These are phyloP conservation scores for Piprites chloris DNA, from an alignment of 2,113 vertebrate species.

Conservation along the genomic window DNA sequence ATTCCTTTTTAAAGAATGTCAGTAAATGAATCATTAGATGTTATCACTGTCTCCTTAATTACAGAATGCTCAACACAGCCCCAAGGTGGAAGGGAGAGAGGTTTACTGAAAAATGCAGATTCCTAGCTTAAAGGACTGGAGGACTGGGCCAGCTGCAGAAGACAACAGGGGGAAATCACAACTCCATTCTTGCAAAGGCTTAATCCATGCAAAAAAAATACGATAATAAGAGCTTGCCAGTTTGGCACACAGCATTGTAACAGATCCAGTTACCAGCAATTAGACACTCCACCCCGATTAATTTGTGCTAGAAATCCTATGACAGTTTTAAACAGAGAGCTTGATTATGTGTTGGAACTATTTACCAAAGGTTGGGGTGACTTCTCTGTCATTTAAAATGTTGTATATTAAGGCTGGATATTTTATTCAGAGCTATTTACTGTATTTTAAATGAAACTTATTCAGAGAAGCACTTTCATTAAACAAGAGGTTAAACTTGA, in stretches of 20 bases:
- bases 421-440: conserved; percentile 29
- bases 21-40: neutral
- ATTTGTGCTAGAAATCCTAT: conserved; percentile 35
- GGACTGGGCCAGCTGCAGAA: neutral
- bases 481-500: neutral
- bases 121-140: neutral
- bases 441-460: conserved; percentile 3
- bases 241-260: conserved; percentile 14
- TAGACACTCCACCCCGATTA: conserved; percentile 51
- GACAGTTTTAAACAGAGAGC: conserved; percentile 22
- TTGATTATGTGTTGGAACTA: conserved; percentile 8
- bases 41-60: neutral
- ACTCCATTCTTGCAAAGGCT: neutral
- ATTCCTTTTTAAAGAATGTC: neutral
- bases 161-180: neutral
- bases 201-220: neutral
- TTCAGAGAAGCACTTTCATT: conserved; percentile 24
- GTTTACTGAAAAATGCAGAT: neutral
- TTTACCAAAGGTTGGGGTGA: conserved; percentile 56
- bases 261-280: conserved; percentile 59
- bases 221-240: neutral
- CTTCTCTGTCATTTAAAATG: conserved; percentile 10
- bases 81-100: neutral
- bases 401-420: conserved; percentile 6
- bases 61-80: neutral